Conservation (phyloP, 2,113 vertebrate species). For the Ochotona princeps region DNA sequence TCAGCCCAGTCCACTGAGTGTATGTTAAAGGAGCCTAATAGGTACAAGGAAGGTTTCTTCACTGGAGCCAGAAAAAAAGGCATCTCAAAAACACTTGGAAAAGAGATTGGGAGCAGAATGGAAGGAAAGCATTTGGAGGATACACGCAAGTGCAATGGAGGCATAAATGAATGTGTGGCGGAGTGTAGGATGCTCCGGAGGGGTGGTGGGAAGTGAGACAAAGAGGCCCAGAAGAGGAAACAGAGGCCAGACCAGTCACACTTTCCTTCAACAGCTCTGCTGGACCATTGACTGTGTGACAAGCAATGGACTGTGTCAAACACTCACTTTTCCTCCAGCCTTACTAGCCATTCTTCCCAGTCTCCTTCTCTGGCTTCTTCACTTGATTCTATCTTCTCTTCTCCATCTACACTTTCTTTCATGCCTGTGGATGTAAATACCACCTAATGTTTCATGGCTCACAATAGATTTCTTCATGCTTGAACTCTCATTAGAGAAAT, state of each 20-base stretch:
- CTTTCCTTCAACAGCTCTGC: neutral
- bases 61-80: neutral
- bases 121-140: neutral
- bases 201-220: neutral
- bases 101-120: neutral
- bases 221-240: neutral
- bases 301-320: neutral
- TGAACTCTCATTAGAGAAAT: neutral
- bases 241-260: neutral
- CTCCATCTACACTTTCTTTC: conserved; percentile 18
- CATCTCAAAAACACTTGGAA: neutral
- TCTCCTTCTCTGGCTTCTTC: neutral
- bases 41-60: neutral
- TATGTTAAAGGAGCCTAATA: neutral
- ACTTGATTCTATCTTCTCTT: neutral
- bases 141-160: neutral
- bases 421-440: neutral
- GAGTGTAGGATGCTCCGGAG: fast-evolving
- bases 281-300: neutral
- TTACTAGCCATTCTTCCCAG: neutral
- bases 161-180: neutral
- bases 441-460: neutral
- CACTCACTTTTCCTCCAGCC: neutral
- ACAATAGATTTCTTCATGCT: neutral
- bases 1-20: neutral